Evolutionary conservation across 2,888 invertebrate genomes (phyloP).

Genomic region (Julus scandinavius): DNA sequence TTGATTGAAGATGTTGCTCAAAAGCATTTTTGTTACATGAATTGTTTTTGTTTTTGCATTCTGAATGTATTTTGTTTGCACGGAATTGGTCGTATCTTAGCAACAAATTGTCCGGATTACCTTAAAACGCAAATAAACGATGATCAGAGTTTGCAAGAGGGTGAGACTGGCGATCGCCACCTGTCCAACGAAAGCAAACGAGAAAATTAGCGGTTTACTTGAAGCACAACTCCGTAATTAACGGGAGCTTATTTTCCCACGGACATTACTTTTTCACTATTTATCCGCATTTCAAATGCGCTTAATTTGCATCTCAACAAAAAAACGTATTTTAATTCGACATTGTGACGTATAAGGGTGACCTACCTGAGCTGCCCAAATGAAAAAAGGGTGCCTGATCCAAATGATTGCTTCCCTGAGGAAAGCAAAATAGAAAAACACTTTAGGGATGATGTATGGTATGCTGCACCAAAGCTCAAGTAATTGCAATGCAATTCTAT

Average conservation of each 20-base stretch:
- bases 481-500: too few relatives aligned
- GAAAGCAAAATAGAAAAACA: background rate
- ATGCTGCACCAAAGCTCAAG: too few relatives aligned
- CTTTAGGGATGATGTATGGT: too few relatives aligned
- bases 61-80: background rate
- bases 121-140: conserved; percentile 52
- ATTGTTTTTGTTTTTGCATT: background rate
- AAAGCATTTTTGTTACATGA: too few relatives aligned
- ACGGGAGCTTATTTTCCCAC: background rate
- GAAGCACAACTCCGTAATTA: background rate
- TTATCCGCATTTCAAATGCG: background rate
- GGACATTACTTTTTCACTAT: background rate
- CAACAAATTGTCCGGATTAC: conserved; percentile 37
- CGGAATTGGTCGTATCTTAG: conserved; percentile 2
- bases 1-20: too few relatives aligned
- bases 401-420: conserved; percentile 54
- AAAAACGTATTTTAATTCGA: background rate
- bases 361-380: conserved; percentile 54
- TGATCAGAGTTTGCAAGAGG: conserved; percentile 51
- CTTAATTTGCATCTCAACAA: background rate
- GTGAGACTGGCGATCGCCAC: conserved; percentile 53
- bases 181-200: conserved; percentile 15
- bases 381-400: conserved; percentile 52
- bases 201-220: background rate
- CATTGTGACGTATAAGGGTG: background rate